Evolutionary conservation across 2,113 vertebrate species (phyloP).

Genomic region (Hyla sarda): DNA sequence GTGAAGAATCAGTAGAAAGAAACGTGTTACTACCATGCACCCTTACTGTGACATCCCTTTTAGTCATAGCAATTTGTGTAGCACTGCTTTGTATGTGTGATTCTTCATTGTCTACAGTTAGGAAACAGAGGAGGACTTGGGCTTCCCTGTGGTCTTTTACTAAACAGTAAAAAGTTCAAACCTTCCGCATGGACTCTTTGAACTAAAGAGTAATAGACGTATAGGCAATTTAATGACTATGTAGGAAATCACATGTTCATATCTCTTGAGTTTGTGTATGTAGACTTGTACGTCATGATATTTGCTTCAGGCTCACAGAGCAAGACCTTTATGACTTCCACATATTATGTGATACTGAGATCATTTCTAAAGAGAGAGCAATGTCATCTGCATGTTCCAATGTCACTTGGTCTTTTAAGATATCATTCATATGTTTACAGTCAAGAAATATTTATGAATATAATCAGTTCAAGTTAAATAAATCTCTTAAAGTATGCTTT

Average conservation of each 20-base stretch:
- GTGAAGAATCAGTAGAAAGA: too few species aligned
- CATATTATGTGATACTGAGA: background rate
- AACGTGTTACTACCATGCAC: too few species aligned
- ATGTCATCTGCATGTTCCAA: background rate
- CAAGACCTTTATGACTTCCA: constrained; percentile 24
- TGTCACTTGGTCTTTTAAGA: background rate
- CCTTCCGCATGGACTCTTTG: background rate
- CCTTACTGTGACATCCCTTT: too few species aligned
- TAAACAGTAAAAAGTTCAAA: background rate
- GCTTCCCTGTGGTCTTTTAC: background rate
- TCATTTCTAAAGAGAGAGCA: background rate
- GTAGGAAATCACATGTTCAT: background rate
- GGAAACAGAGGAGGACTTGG: background rate
- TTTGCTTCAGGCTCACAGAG: background rate
- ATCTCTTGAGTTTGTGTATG: background rate
- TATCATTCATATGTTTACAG: background rate
- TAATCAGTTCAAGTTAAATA: background rate
- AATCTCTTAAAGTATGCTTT: too few species aligned
- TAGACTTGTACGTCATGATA: background rate
- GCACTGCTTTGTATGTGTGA: background rate
- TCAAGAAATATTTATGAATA: background rate
- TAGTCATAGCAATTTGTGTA: background rate
- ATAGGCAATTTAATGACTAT: background rate
- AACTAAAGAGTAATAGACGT: background rate
- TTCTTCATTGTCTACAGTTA: background rate